Evolutionary conservation across 2,888 invertebrate species (phyloP), one percentile per base, ranked within the genome.

Genomic region (Nephrotoma guestfalica): DNA sequence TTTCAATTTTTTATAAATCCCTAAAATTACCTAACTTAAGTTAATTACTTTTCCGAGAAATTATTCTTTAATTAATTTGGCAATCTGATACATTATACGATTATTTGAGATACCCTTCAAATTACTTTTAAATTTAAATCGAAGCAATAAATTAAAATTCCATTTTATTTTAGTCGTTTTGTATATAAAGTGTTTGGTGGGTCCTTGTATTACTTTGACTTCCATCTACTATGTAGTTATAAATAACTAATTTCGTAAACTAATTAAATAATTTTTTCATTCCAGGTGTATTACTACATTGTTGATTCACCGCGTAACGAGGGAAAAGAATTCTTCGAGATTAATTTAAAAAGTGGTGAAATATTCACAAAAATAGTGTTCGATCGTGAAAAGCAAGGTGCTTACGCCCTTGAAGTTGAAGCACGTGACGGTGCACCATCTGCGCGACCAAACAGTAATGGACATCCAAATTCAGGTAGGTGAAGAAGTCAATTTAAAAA

Each of bases 401-500:
- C 98, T 87, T 99, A 99, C 92, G 99, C 99, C 51, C 93, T 99
- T 90, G 98, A 98, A 91, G 98, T 99, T 89, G 97, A 98, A 91
- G 99, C 99, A 0, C 93, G 98, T 87, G 99, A 99, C 91, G 98
- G 98, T 86, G 97, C 97, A 87, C 96, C 97, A n/a, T 99, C 99
- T 13, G 98, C 97, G 86, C 93, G 98, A 88, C 98, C 98, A 83
- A 98, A 98, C 91, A 96, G 97, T 90, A 96, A 96, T 90, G 96
- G 96, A 92, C 96, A 97, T 90, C 98, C 98, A 84, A 99, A 99
- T 94, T 97, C 98, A 94, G 98, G 98, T 98, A 91, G 92, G 94
- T 93, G 51, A 15, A 5, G 40, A 51, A 51, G 5, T 6, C n/a
- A 51, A 51, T 51, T 51, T 4, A n/a, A 57, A 57, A 15, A 30